Conservation (phyloP, 2,113 vertebrate genomes). For the Oncorhynchus clarkii region DNA sequence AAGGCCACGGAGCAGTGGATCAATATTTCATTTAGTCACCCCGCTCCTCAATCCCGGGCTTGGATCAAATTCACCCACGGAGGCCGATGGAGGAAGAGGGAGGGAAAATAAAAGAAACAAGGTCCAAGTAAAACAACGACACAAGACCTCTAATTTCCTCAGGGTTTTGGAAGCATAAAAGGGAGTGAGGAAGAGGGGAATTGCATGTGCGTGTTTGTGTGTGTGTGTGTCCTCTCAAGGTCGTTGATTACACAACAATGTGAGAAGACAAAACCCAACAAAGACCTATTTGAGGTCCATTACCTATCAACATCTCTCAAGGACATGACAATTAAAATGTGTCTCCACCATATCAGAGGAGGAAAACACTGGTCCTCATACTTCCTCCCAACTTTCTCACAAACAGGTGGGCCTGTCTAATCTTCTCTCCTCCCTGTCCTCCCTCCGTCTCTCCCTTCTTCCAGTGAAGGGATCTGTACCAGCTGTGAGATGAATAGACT, state of each 20-base stretch:
- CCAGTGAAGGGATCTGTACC: not conserved
- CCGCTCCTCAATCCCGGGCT: slow-evolving; percentile 85
- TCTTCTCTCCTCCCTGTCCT: not conserved
- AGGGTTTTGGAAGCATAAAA: slow-evolving; percentile 66
- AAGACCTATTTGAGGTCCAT: slow-evolving; percentile 70
- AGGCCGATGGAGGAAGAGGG: slow-evolving; percentile 67
- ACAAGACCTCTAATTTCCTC: slow-evolving; percentile 79
- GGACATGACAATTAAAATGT: slow-evolving; percentile 52
- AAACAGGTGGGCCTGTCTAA: slow-evolving; percentile 1
- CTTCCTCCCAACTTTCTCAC: slow-evolving; percentile 2
- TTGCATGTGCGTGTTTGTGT: not conserved
- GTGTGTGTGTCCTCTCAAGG: slow-evolving; percentile 70
- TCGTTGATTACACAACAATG: slow-evolving; percentile 82
- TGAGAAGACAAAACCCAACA: slow-evolving; percentile 81
- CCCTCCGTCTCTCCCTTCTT: not conserved
- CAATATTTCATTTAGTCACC: slow-evolving; percentile 99
- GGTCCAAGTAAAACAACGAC: slow-evolving; percentile 65
- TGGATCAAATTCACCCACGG: slow-evolving; percentile 94
- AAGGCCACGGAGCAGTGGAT: slow-evolving; percentile 95
- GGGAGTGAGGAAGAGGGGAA: slow-evolving; percentile 54
- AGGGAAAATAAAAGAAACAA: slow-evolving; percentile 83
- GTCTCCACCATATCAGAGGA: slow-evolving; percentile 33
- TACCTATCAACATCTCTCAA: slow-evolving; percentile 76
- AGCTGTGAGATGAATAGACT: not conserved
- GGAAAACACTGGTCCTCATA: slow-evolving; percentile 13